phyloP scores from a whole-genome alignment of 2,888 invertebrate genomes.

The Calliopum simillimum region DNA sequence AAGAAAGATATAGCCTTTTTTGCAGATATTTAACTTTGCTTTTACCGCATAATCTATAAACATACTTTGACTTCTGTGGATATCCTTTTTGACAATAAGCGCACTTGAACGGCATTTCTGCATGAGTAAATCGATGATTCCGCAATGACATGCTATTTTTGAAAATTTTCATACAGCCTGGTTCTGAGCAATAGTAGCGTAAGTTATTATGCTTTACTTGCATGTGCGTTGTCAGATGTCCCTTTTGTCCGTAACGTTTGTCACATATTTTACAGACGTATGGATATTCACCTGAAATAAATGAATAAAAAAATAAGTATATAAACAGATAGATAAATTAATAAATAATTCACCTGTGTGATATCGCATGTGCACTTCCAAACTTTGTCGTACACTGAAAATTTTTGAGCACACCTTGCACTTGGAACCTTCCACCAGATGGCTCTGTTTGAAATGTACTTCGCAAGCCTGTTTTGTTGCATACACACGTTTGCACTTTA shows the following conservation, averaged over 20 bases:
- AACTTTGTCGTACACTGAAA: conserved; percentile 37
- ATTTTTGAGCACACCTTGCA: conserved; percentile 39
- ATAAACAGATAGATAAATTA: no score
- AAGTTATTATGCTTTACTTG: conserved; percentile 42
- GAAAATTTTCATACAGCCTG: conserved; percentile 39
- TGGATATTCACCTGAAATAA: conserved; percentile 38
- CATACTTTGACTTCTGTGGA: conserved; percentile 45
- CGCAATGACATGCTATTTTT: conserved; percentile 43
- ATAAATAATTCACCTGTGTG: no score
- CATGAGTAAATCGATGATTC: conserved; percentile 42
- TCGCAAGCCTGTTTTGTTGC: conserved; percentile 40
- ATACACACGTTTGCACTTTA: conserved; percentile 40
- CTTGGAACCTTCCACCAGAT: conserved; percentile 34
- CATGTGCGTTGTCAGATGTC: conserved; percentile 42
- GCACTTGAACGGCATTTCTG: conserved; percentile 43
- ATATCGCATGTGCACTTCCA: conserved; percentile 44
- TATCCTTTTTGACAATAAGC: conserved; percentile 40
- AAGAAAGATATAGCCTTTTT: no score
- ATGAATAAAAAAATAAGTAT: no score
- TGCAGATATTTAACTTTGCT: no score
- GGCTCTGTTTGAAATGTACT: conserved; percentile 39
- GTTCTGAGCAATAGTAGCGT: conserved; percentile 39
- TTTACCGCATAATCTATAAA: background rate
- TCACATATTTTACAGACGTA: conserved; percentile 30
- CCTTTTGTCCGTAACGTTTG: conserved; percentile 40